Base-by-base conservation (phyloP, 1,140 invertebrate species). In the Solen grandis region DNA sequence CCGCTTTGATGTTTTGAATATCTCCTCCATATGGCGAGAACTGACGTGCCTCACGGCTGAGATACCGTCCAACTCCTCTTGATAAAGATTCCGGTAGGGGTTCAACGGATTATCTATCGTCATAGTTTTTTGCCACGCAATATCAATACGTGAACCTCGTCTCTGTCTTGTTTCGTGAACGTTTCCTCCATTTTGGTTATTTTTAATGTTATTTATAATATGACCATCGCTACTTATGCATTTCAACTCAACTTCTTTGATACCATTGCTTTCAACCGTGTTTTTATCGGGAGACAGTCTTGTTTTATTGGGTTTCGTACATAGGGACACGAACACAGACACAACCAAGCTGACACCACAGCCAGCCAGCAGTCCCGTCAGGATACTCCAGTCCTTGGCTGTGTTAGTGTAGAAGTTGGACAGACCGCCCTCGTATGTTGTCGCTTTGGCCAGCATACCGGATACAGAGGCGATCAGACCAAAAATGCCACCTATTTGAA, bases 51-150 rank as follows among this genome's bases (percentile, higher is more conserved):
- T 74, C 27, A 78, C 83, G 13, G 76, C 54, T 29, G 82, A 73
- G 57, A 85, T 68, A 5, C 73, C 8, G 4, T 80, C 62, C 0
- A 88, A 68, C 55, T 91, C 86, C 62, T 90, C 82, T 36, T 85
- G 68, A 78, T 90, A 92, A 25, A 86, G 57, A 29, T 90, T 79
- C 25, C 81, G 63, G 90, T 90, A 92, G 33, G 92, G 91, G 50
- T 84, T 85, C 22, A 92, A 83, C 0, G 92, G 92, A 63, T 92
- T 92, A 66, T 92, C 90, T 52, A 92, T 92, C 36, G 91, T 85
- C 19, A 91, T 82, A 0, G 90, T 90, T 62, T 87, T 88, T 38
- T 89, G 84, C 89, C 89, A 90, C n/a, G n/a, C n/a, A n/a, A n/a
- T n/a, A n/a, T n/a, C n/a, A n/a, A n/a, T n/a, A n/a, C n/a, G n/a